phyloP scores from a whole-genome alignment of 2,113 vertebrate species.

The Sula dactylatra region DNA sequence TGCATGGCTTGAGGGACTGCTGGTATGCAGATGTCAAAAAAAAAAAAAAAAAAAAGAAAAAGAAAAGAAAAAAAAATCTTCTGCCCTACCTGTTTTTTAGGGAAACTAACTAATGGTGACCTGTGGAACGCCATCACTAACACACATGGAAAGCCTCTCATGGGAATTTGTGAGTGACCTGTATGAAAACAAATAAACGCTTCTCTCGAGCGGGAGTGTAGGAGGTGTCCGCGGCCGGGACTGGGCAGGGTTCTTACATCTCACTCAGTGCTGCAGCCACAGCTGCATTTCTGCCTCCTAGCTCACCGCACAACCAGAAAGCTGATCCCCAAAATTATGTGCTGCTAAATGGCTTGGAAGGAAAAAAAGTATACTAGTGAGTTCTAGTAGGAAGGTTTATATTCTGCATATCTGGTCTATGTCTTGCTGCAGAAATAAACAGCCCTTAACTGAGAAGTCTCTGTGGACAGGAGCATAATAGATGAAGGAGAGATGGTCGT shows the following conservation, averaged over 20 bases:
- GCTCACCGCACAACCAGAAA: constrained; percentile 4
- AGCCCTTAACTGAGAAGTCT: constrained; percentile 48
- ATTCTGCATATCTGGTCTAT: constrained; percentile 57
- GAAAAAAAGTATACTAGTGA: background rate
- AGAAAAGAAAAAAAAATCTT: background rate
- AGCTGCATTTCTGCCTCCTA: background rate
- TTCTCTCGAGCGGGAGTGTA: background rate
- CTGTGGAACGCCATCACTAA: background rate
- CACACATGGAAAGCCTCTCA: background rate
- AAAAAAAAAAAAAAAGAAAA: background rate
- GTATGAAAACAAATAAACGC: background rate
- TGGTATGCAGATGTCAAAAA: background rate
- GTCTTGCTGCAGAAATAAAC: constrained; percentile 62
- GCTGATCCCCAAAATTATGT: constrained; percentile 23
- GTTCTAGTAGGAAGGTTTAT: constrained; percentile 40
- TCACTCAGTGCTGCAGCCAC: background rate
- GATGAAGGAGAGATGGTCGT: constrained; percentile 43
- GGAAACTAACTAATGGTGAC: background rate
- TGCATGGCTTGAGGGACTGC: background rate
- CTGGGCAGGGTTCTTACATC: background rate
- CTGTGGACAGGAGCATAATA: constrained; percentile 27
- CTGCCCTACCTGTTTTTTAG: background rate
- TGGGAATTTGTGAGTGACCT: background rate
- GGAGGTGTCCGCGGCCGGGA: background rate
- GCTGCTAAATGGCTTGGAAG: background rate